A percentile compares a stretch with the other conserved stretches of the same genome.
phyloP scores from a whole-genome alignment of 2,797 vertebrate species.

The Myotis vivesi region DNA sequence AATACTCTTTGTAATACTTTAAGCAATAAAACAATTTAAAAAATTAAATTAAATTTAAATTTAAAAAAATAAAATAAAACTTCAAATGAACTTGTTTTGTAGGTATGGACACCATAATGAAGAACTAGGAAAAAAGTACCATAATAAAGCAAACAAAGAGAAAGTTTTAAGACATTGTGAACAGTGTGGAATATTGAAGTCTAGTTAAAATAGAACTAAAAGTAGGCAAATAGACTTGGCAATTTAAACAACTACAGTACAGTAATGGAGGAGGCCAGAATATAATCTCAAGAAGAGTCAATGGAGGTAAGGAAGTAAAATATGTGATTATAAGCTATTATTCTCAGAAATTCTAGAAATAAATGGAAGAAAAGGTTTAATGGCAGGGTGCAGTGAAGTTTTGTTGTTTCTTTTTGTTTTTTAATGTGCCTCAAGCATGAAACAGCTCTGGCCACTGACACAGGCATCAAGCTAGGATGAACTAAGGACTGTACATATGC shows the following conservation, averaged over 20 bases:
- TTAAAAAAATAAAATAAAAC: neutral
- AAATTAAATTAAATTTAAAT: too few relatives aligned
- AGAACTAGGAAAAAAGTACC: neutral
- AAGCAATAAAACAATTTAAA: too few relatives aligned
- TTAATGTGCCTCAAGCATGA: too few relatives aligned
- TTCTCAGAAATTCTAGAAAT: constrained; percentile 18
- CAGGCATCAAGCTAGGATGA: too few relatives aligned
- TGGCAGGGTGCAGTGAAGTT: neutral
- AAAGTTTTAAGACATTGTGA: neutral
- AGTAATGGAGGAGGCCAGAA: neutral
- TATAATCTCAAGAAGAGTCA: neutral
- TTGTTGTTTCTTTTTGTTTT: neutral
- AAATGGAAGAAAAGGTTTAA: neutral
- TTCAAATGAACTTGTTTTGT: neutral
- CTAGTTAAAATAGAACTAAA: constrained; percentile 4
- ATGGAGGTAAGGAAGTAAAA: neutral
- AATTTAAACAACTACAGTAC: neutral
- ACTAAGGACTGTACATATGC: too few relatives aligned
- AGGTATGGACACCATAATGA: neutral
- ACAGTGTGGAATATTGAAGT: neutral
- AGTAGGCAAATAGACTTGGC: neutral
- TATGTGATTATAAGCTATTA: neutral
- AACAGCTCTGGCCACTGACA: too few relatives aligned
- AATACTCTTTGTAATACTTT: too few relatives aligned
- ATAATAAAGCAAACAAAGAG: constrained; percentile 3